Conservation (phyloP, 2,888 invertebrate genomes). For the Polymixis lichenea region DNA sequence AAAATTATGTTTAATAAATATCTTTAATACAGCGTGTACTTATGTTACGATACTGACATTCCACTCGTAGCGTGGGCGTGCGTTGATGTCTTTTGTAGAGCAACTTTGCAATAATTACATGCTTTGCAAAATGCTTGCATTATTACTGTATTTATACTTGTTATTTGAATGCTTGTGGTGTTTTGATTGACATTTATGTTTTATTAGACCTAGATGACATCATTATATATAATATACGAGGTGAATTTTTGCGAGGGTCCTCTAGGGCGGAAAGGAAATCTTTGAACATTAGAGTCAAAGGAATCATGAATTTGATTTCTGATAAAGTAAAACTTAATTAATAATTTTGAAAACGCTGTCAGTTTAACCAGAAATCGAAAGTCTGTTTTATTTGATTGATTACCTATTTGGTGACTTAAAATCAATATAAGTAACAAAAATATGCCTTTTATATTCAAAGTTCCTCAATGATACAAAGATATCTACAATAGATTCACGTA, state of each 20-base stretch:
- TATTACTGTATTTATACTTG: constrained; percentile 22
- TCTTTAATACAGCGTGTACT: not conserved
- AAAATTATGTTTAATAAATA: constrained; percentile 23
- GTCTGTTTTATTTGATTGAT: not conserved
- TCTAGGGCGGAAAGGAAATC: not conserved
- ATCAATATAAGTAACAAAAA: not conserved
- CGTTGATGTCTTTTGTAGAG: constrained; percentile 86
- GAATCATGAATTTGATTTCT: not conserved
- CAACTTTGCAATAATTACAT: constrained; percentile 49
- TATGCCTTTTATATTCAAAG: not conserved
- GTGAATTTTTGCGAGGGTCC: not conserved
- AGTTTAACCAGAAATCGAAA: not conserved
- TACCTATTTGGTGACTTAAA: not conserved
- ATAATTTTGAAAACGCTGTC: not conserved
- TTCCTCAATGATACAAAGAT: constrained; percentile 9
- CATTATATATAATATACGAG: not conserved
- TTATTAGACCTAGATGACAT: not conserved
- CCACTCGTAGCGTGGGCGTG: constrained; percentile 68
- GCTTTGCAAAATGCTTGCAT: constrained; percentile 33
- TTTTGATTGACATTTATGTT: not conserved
- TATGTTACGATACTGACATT: constrained; percentile 41
- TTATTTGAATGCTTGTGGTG: constrained; percentile 7
- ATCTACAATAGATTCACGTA: constrained; percentile 50
- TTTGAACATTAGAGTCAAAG: not conserved
- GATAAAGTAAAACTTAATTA: not conserved